A percentile compares a stretch with the other conserved stretches of the same genome.
Evolutionary conservation across 2,797 vertebrate species (phyloP).

Genomic region (Pyrocephalus nanus): DNA sequence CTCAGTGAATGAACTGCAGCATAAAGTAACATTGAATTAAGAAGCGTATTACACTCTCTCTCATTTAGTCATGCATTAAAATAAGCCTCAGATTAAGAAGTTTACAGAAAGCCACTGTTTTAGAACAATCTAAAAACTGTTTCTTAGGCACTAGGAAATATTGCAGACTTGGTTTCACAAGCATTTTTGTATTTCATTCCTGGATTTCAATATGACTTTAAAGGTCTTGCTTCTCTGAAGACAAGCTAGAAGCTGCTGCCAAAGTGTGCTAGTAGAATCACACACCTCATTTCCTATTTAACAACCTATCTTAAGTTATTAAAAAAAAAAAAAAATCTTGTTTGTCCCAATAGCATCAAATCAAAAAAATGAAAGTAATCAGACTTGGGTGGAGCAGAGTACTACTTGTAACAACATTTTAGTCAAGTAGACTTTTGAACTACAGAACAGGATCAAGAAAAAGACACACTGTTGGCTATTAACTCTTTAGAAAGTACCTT

Average conservation of each 20-base stretch:
- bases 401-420: background rate
- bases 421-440: background rate
- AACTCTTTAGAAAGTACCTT: background rate
- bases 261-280: background rate
- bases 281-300: background rate
- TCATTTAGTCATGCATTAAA: background rate
- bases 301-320: background rate
- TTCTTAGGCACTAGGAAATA: background rate
- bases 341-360: background rate
- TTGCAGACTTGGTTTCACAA: background rate
- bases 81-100: background rate
- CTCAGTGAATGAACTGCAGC: background rate
- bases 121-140: background rate
- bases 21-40: background rate
- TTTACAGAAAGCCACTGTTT: background rate
- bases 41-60: background rate
- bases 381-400: background rate
- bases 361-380: background rate
- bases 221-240: background rate
- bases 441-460: background rate
- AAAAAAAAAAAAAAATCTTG: background rate
- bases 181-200: background rate
- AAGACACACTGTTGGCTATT: background rate
- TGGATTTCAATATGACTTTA: background rate
- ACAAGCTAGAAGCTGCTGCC: background rate